These are phyloP conservation scores for Cryptoprocta ferox DNA, from an alignment of 2,797 vertebrate species.

Conservation along the genomic window DNA sequence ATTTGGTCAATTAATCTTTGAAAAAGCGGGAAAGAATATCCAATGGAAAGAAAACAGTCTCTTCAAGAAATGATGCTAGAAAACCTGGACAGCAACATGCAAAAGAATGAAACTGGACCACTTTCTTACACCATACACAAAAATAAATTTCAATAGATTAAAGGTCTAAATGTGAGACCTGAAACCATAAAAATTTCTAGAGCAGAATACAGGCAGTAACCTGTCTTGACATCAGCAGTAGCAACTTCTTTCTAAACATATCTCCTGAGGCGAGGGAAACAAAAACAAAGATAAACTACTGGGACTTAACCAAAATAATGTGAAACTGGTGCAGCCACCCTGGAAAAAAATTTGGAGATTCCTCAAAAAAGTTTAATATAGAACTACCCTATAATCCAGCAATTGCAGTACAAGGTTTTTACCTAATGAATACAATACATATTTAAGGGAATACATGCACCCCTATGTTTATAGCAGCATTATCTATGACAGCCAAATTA, in stretches of 20 bases:
- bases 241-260: not conserved
- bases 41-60: not conserved
- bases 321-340: not conserved
- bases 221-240: not conserved
- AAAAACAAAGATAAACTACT: not conserved
- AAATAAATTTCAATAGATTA: not conserved
- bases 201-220: not conserved
- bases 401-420: not conserved
- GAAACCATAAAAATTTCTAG: not conserved
- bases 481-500: not conserved
- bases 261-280: not conserved
- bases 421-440: not conserved
- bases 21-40: not conserved
- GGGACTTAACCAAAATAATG: not conserved
- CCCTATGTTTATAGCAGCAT: not conserved
- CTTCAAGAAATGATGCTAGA: not conserved
- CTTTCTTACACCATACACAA: not conserved
- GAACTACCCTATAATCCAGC: not conserved
- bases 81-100: not conserved
- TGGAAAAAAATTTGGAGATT: not conserved
- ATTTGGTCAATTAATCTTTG: not conserved
- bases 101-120: not conserved
- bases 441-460: not conserved
- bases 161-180: not conserved
- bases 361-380: not conserved